Conservation (phyloP, 2,888 invertebrate genomes). For the Sacculina carcini region DNA sequence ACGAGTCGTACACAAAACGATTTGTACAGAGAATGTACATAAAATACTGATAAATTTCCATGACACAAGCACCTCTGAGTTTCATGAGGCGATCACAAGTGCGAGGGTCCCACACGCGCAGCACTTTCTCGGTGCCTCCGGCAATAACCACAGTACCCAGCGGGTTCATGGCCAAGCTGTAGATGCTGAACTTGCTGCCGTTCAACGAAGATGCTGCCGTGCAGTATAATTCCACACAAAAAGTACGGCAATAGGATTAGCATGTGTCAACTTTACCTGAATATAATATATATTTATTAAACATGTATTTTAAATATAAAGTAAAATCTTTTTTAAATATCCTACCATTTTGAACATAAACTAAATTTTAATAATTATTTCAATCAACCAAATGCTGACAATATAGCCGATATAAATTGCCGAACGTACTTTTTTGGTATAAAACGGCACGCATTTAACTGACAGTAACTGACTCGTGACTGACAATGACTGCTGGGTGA, state of each 20-base stretch:
- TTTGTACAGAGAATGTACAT: not conserved
- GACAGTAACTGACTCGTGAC: no score
- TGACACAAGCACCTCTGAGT: slow-evolving; percentile 64
- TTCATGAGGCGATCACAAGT: slow-evolving; percentile 84
- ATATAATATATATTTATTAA: no score
- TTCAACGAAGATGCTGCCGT: slow-evolving; percentile 65
- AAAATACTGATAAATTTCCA: no score
- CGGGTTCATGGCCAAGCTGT: slow-evolving; percentile 94
- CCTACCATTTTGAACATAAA: no score
- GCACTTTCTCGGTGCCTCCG: slow-evolving; percentile 81
- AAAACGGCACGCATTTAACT: no score
- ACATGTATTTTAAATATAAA: no score
- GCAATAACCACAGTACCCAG: slow-evolving; percentile 83
- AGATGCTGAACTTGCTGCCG: slow-evolving; percentile 94
- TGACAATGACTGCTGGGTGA: not conserved
- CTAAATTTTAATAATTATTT: no score
- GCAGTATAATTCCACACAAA: not conserved
- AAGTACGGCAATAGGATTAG: not conserved
- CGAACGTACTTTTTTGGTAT: no score
- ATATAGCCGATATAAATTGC: no score
- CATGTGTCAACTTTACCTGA: not conserved
- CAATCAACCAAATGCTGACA: no score
- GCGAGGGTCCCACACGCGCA: slow-evolving; percentile 90
- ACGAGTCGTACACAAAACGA: no score
- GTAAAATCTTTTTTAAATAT: no score